Conservation (phyloP, 2,113 vertebrate species). For the Pholis gunnellus region DNA sequence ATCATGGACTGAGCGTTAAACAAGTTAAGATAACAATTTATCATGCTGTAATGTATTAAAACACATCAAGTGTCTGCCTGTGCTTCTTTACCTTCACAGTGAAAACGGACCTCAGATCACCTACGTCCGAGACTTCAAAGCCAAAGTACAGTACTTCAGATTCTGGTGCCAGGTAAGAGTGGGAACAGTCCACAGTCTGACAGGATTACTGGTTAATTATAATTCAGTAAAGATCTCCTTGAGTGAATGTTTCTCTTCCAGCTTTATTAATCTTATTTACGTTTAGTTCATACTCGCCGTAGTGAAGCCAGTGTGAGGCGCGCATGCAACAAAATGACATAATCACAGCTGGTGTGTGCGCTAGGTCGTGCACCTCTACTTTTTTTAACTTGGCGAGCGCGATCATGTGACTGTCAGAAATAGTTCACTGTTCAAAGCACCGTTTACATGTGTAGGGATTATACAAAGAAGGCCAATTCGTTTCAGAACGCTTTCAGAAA, state of each 20-base stretch:
- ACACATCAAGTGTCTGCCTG: background rate
- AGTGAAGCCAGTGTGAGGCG: too few relatives aligned
- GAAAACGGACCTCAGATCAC: constrained; percentile 99
- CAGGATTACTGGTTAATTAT: background rate
- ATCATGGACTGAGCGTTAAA: background rate
- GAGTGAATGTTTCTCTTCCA: background rate
- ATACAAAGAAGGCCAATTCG: too few relatives aligned
- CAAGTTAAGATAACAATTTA: background rate
- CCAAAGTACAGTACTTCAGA: constrained; percentile 98
- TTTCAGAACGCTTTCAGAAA: too few relatives aligned
- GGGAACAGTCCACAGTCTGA: background rate
- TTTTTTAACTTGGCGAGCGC: background rate
- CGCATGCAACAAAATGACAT: too few relatives aligned
- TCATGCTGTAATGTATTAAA: background rate
- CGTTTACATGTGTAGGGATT: too few relatives aligned
- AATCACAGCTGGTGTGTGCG: too few relatives aligned
- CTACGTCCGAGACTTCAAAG: constrained; percentile 98
- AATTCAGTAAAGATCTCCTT: background rate
- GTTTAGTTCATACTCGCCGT: background rate
- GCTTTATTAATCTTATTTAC: background rate
- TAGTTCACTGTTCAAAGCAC: too few relatives aligned
- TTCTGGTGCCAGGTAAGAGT: constrained; percentile 98
- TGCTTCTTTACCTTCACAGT: constrained; percentile 72
- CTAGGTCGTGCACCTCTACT: background rate
- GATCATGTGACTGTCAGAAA: too few relatives aligned